Conservation (phyloP, 2,113 vertebrate genomes). For the Laterallus jamaicensis region DNA sequence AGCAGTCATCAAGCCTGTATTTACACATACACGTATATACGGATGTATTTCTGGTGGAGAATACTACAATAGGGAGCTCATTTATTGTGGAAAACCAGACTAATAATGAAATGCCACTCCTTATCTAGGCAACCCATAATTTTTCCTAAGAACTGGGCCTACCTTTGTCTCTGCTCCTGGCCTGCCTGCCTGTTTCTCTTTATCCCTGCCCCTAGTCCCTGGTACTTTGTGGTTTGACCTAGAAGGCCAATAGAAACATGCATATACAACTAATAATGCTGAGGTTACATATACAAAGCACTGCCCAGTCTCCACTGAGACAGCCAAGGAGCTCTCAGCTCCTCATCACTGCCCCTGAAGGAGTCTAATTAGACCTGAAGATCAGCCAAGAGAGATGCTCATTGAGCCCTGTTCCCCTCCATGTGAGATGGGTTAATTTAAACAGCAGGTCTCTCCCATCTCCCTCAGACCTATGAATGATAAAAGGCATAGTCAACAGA, state of each 20-base stretch:
- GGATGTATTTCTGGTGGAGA: not conserved
- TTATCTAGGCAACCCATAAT: not conserved
- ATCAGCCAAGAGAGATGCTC: not conserved
- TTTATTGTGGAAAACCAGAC: not conserved
- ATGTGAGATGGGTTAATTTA: not conserved
- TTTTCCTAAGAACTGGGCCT: not conserved
- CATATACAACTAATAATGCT: not conserved
- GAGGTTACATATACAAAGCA: not conserved
- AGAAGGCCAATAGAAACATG: not conserved
- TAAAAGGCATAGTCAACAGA: conserved; percentile 22
- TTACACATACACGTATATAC: not conserved
- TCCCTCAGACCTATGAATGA: not conserved
- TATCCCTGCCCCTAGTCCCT: not conserved
- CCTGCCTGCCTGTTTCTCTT: not conserved
- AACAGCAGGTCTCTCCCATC: conserved; percentile 16
- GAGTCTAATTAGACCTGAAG: not conserved
- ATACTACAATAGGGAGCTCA: not conserved
- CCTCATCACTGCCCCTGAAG: not conserved
- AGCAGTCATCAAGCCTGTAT: not conserved
- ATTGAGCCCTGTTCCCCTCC: not conserved
- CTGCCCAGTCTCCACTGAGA: not conserved
- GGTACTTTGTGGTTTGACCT: not conserved
- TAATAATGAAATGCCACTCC: not conserved
- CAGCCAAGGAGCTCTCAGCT: not conserved
- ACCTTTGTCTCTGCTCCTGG: not conserved